Evolutionary conservation across 64 coral and sea anemone species (phyloP).

Genomic region (Pocillopora verrucosa): DNA sequence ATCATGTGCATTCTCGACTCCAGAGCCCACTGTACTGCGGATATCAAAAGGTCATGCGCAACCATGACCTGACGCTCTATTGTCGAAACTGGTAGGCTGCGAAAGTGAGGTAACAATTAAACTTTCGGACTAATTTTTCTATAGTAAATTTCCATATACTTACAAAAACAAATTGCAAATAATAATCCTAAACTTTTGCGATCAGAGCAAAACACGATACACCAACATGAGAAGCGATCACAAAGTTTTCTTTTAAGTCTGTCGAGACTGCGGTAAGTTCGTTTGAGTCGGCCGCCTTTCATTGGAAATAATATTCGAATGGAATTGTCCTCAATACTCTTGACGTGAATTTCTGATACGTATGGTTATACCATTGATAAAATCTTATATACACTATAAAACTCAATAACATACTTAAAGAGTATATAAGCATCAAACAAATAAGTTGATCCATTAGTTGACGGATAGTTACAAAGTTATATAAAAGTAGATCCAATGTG

Average conservation of each 20-base stretch:
- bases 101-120: neutral
- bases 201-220: neutral
- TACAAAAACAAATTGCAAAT: neutral
- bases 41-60: neutral
- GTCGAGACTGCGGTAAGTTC: neutral
- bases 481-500: neutral
- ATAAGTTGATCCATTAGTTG: neutral
- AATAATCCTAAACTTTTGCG: neutral
- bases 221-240: neutral
- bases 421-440: slow-evolving; percentile 10
- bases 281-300: neutral
- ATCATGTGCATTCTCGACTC: too few relatives aligned
- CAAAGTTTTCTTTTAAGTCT: neutral
- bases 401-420: neutral
- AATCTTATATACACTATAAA: slow-evolving; percentile 42
- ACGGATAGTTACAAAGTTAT: neutral
- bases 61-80: neutral
- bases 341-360: neutral
- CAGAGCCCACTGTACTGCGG: too few relatives aligned
- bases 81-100: neutral
- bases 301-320: neutral
- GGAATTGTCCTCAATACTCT: too few relatives aligned
- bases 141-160: neutral
- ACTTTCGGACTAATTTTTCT: neutral
- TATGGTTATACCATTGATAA: slow-evolving; percentile 28